Base-by-base conservation (phyloP, 2,888 invertebrate species). In the Meganola albula region DNA sequence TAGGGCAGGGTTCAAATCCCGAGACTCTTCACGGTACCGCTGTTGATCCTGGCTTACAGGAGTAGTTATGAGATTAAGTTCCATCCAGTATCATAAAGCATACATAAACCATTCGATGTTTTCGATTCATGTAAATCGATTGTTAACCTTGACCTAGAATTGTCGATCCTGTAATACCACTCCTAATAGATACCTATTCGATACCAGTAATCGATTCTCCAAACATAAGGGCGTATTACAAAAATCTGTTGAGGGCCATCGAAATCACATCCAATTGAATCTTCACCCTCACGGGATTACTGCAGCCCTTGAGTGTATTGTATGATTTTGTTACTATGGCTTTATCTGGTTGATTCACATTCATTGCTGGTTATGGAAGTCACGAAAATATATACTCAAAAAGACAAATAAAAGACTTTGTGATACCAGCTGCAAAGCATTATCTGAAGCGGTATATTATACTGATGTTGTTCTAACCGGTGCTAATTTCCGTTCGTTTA, bases 191-290 rank as follows among this genome's bases (percentile, higher is more conserved):
- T 52, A 37, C 34, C 34, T 34, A 51, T 50, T 54, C 50, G 47
- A 52, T 45, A 41, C 31, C 36, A 32, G 31, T 31, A 54, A 54
- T 54, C 53, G 46, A 58, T 53, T 48, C 12, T 31, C 48, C 53
- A 54, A 52, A 53, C 43, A 53, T 48, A 53, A 51, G 61, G 44
- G 55, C 40, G 50, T 48, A 53, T 56, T 55, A 59, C 58, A 52
- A 59, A 55, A 51, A 54, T 54, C 54, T 39, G 39, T 55, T 43
- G 53, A 69, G 69, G 57, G 60, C 58, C 68, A 65, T 74, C 63
- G 38, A 67, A 64, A 67, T 69, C 65, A 63, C 66, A 58, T 64
- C 61, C 71, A 64, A 73, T 73, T 69, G 64, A 70, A 63, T 72
- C 59, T 65, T 60, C 66, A 57, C 62, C 65, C 66, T 54, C 53